phyloP scores from a whole-genome alignment of 2,113 vertebrate genomes.

The Callospermophilus lateralis region DNA sequence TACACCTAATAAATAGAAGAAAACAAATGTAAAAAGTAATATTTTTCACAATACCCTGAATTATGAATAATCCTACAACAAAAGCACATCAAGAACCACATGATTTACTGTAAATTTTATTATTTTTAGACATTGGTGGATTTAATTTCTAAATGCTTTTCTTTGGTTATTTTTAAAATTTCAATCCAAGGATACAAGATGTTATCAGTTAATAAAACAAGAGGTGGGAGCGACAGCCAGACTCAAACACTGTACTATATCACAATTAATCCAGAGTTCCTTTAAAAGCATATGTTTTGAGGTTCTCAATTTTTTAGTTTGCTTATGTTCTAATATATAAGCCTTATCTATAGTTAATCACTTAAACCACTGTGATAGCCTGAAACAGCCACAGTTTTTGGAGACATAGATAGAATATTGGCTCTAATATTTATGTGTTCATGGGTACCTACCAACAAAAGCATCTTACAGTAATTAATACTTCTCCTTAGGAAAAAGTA shows the following conservation, averaged over 20 bases:
- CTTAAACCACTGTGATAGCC: neutral
- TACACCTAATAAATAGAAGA: conserved; percentile 5
- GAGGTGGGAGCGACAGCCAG: neutral
- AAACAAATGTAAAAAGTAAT: conserved; percentile 36
- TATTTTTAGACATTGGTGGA: conserved; percentile 51
- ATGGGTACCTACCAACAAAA: neutral
- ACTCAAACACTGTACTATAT: neutral
- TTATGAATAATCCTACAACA: conserved; percentile 49
- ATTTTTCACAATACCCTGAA: conserved; percentile 25
- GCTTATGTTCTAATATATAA: conserved; percentile 5
- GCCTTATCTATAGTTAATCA: neutral
- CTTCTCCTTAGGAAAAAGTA: neutral
- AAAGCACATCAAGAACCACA: conserved; percentile 2
- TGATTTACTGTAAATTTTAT: conserved; percentile 49
- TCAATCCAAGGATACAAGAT: conserved; percentile 9
- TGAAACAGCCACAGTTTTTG: neutral
- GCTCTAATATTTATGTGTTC: neutral
- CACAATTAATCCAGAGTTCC: neutral
- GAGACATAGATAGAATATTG: neutral
- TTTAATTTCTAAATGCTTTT: conserved; percentile 59
- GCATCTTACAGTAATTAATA: neutral
- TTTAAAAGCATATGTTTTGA: neutral
- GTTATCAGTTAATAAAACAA: neutral
- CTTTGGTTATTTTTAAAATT: conserved; percentile 49
- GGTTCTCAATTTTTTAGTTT: neutral